These are phyloP conservation scores for Drosophila pseudotakahashii DNA, from an alignment of 2,888 invertebrate species.

Conservation along the genomic window DNA sequence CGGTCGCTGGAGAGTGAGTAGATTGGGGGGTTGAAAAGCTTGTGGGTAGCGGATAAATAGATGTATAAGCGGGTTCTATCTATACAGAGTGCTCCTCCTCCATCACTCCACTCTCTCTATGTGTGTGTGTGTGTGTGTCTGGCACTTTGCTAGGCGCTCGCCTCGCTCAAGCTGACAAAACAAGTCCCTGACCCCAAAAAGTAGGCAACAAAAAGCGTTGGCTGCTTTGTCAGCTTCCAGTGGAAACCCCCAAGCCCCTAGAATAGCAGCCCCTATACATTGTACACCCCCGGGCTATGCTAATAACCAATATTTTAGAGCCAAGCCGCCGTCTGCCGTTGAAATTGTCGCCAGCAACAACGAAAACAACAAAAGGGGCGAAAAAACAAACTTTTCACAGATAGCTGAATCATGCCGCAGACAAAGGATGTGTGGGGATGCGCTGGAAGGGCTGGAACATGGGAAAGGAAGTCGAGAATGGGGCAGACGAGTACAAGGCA, in stretches of 20 bases:
- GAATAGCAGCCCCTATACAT: not conserved
- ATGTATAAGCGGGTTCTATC: constrained; percentile 53
- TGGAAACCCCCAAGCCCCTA: not conserved
- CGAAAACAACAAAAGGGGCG: constrained; percentile 7
- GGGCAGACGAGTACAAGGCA: constrained; percentile 34
- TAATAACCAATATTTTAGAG: constrained; percentile 75
- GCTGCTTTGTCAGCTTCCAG: constrained; percentile 67
- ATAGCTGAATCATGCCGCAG: constrained; percentile 53
- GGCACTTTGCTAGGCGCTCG: constrained; percentile 45
- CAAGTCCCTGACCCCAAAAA: constrained; percentile 79
- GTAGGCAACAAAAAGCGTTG: constrained; percentile 68
- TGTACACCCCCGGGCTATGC: constrained; percentile 43
- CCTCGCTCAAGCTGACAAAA: constrained; percentile 57
- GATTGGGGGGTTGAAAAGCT: constrained; percentile 33
- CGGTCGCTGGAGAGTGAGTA: constrained; percentile 29
- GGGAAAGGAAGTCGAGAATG: constrained; percentile 17
- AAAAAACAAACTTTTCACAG: constrained; percentile 32
- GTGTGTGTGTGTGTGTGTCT: constrained; percentile 37
- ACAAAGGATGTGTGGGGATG: constrained; percentile 13
- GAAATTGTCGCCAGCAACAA: constrained; percentile 55
- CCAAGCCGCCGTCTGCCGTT: constrained; percentile 52
- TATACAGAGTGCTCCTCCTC: constrained; percentile 15
- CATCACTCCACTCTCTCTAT: not conserved
- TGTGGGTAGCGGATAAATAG: constrained; percentile 63
- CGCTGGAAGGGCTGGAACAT: not conserved